Evolutionary conservation across 2,888 invertebrate species (phyloP).

Genomic region (Cephus spinipes): DNA sequence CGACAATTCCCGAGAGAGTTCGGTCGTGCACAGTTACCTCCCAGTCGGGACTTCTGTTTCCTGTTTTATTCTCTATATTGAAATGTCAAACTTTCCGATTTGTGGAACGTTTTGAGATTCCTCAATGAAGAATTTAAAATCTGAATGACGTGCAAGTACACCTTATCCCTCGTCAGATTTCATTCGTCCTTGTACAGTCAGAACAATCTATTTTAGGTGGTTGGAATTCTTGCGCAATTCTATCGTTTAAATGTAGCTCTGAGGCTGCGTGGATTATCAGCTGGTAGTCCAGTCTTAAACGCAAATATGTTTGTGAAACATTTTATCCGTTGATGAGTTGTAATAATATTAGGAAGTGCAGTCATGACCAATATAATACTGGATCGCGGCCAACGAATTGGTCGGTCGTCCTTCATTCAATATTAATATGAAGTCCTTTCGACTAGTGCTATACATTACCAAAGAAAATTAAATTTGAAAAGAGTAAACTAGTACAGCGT

Average conservation of each 20-base stretch:
- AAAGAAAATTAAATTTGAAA: no score
- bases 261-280: neutral
- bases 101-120: neutral
- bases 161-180: neutral
- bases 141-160: neutral
- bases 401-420: slow-evolving; percentile 19
- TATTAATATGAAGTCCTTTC: slow-evolving; percentile 6
- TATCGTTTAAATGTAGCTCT: neutral
- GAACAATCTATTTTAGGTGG: neutral
- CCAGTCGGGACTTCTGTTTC: neutral
- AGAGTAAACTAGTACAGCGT: neutral
- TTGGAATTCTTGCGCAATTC: neutral
- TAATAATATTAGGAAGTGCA: neutral
- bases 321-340: neutral
- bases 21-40: slow-evolving; percentile 16
- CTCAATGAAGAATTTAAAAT: neutral
- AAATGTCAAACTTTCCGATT: neutral
- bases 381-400: slow-evolving; percentile 39
- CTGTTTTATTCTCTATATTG: neutral
- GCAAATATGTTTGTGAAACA: neutral
- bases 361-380: slow-evolving; percentile 14
- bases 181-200: neutral
- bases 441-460: neutral
- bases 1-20: slow-evolving; percentile 13
- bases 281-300: neutral